Conservation (phyloP, 2,797 vertebrate species). For the Anisognathus igniventris region DNA sequence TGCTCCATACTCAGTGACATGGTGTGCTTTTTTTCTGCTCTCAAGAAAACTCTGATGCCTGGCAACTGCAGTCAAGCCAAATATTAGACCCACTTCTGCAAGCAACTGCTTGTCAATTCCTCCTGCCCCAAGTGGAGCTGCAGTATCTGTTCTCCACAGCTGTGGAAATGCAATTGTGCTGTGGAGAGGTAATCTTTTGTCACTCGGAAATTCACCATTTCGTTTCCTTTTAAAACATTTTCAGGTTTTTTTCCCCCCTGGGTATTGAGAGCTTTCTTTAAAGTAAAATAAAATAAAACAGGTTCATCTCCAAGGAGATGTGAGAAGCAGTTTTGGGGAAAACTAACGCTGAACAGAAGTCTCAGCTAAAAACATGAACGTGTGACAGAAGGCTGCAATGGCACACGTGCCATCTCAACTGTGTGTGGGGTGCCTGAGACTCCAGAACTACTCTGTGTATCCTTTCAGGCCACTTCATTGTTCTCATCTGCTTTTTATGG, state of each 20-base stretch:
- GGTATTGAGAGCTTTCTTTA: not conserved
- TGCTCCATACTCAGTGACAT: not conserved
- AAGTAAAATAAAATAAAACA: not conserved
- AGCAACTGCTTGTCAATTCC: not conserved
- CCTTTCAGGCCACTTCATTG: not conserved
- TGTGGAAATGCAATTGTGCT: not conserved
- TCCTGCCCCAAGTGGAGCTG: not conserved
- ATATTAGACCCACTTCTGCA: not conserved
- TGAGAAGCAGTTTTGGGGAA: not conserved
- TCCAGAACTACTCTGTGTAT: not conserved
- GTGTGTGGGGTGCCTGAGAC: accelerated
- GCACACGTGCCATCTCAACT: accelerated
- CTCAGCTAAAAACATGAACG: not conserved
- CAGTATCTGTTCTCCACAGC: not conserved
- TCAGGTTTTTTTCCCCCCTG: not conserved
- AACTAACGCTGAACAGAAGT: not conserved
- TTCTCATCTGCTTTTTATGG: not conserved
- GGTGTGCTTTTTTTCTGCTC: not conserved
- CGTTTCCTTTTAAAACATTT: not conserved
- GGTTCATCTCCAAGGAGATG: not conserved
- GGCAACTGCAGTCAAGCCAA: not conserved
- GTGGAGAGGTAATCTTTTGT: not conserved
- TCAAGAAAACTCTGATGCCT: not conserved
- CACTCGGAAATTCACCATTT: not conserved
- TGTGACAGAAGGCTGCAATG: accelerated